Evolutionary conservation across 2,113 vertebrate species (phyloP), one percentile per base, ranked within the genome.

Genomic region (Anoura caudifer): DNA sequence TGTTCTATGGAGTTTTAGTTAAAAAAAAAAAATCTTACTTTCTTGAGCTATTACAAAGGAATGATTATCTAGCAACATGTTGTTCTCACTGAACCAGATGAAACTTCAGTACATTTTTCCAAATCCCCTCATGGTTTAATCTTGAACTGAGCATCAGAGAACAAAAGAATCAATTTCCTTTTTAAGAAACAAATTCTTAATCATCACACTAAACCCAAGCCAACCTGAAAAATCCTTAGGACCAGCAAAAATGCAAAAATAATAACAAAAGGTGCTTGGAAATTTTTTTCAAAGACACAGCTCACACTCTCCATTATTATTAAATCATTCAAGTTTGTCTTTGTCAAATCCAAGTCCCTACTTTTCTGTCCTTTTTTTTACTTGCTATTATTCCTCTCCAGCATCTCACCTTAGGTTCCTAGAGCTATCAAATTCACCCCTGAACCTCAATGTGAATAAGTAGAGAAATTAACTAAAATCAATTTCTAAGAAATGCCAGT

Each of bases 51-150:
- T 91, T 88, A 95, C 89, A 97, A 96, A 98, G 94, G 93, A 90
- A 96, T 97, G 81, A 96, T 98, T 97, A 92, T 9, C 4, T 92
- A 72, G 65, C 93, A 95, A 82, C 85, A 56, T 92, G 96, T 81
- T 92, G 87, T 90, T 98, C 92, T 96, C 84, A 93, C 94, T 24
- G 84, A 97, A 97, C 14, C 56, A 75, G 28, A 96, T 67, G 88
- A 97, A 97, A 96, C 69, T 97, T 87, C 3, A 56, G 75, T 36
- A 52, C 0, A 1, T 97, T 41, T 43, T 85, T 33, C 4, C 86
- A 93, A 96, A 95, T 94, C 54, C 52, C 92, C 84, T 90, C 81
- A 75, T 97, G 96, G 97, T 95, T 98, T 97, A 97, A 97, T 95
- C 90, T 96, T 92, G 63, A 93, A 96, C 5, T 89, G 72, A 97